These are phyloP conservation scores for Shargacucullia verbasci DNA, from an alignment of 2,888 invertebrate species.

Conservation along the genomic window DNA sequence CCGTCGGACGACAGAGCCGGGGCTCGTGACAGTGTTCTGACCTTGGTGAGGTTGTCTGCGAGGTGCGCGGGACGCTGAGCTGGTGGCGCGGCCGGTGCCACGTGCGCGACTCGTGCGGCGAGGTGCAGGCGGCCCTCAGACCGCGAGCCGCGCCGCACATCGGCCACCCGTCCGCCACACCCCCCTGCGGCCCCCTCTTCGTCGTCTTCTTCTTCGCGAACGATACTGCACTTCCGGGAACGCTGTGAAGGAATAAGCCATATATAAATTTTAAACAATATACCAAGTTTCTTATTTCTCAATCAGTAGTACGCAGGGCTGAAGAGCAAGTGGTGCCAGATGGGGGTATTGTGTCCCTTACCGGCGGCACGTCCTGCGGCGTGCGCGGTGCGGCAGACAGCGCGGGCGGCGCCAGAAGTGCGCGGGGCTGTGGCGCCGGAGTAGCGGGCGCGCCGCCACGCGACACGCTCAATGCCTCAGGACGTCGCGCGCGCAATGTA, in stretches of 20 bases:
- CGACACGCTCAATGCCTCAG: slow-evolving; percentile 57
- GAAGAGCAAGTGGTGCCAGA: no score
- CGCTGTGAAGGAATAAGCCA: slow-evolving; percentile 78
- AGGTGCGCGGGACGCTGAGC: slow-evolving; percentile 86
- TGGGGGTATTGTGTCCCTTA: slow-evolving; percentile 60
- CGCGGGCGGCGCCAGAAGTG: slow-evolving; percentile 81
- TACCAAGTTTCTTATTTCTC: no score
- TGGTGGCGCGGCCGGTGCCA: slow-evolving; percentile 88
- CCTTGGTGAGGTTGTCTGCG: slow-evolving; percentile 89
- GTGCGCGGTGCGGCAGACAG: slow-evolving; percentile 89
- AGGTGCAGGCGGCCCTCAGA: slow-evolving; percentile 94
- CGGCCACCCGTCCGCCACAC: slow-evolving; percentile 88
- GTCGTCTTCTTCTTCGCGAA: slow-evolving; percentile 97
- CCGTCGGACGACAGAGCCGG: slow-evolving; percentile 15
- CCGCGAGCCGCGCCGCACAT: slow-evolving; percentile 91
- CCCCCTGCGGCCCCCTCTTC: slow-evolving; percentile 91
- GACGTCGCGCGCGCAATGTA: slow-evolving; percentile 36
- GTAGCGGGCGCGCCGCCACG: slow-evolving; percentile 57
- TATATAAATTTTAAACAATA: not conserved
- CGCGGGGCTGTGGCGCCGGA: slow-evolving; percentile 64
- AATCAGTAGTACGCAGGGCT: no score
- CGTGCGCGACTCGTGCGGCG: slow-evolving; percentile 90
- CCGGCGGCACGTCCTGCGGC: slow-evolving; percentile 91
- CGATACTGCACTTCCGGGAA: slow-evolving; percentile 96
- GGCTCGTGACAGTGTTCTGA: slow-evolving; percentile 41